Evolutionary conservation across 1,140 invertebrate species (phyloP), one percentile per base, ranked within the genome.

Genomic region (Drosophila bocki): DNA sequence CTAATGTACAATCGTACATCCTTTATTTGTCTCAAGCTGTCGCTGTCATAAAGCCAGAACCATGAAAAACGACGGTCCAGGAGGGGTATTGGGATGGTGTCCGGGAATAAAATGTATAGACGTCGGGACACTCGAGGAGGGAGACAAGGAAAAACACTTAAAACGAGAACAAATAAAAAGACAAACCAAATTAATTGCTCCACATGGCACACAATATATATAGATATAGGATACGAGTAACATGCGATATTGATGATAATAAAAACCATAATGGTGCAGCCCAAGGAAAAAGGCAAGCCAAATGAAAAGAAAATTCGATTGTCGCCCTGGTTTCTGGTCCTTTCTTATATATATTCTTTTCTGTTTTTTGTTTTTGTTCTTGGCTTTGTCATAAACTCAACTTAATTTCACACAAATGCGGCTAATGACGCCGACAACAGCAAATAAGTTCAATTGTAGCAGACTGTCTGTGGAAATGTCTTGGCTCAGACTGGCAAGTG

Each of bases 201-300:
- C 71, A 80, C 80, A 83, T 83, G 83, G 77, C 69, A 80, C 62
- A 74, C 60, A 65, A 71, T 71, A 69, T 68, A 47, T 51, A 45
- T 37, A 47, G 41, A 71, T 70, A 78, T 59, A 65, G 59, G 63
- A 59, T 65, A 72, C 67, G 63, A 70, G 48, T 68, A 87, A 80
- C 77, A 87, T 87, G 76, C 60, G 80, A 88, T 87, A 83, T 83
- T 87, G 83, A 88, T 87, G 84, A 87, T 78, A 87, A 88, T 88
- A 87, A 88, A 87, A 77, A 82, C 82, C 82, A 85, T 85, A 86
- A 85, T 86, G 83, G 83, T 35, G 48, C 37, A 51, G 67, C 35
- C 53, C 60, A 61, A 75, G 50, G 58, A 19, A 53, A 74, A 50
- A 15, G 51, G 33, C 44, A 57, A 56, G 44, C 26, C 15, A 50